phyloP scores from a whole-genome alignment of 2,113 vertebrate genomes.

The Laticauda colubrina region DNA sequence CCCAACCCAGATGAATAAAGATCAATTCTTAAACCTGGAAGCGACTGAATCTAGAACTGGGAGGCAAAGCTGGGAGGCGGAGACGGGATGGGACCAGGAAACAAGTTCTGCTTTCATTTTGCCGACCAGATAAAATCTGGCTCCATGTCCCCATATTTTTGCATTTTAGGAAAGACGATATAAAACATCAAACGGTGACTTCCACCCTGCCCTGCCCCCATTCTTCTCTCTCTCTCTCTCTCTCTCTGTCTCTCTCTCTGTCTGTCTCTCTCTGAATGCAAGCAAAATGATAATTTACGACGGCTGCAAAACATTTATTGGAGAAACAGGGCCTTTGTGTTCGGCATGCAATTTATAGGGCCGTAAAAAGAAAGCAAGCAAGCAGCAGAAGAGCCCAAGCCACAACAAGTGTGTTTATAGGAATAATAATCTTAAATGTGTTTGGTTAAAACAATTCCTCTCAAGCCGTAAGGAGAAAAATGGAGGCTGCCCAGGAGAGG shows the following conservation, averaged over 20 bases:
- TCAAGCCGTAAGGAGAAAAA: neutral
- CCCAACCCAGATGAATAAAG: neutral
- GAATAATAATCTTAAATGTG: constrained; percentile 62
- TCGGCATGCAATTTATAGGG: constrained; percentile 64
- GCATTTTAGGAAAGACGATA: constrained; percentile 68
- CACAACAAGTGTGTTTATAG: constrained; percentile 61
- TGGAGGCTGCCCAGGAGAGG: neutral
- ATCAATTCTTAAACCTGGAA: constrained; percentile 23
- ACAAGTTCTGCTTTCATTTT: constrained; percentile 61
- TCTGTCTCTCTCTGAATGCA: constrained; percentile 59
- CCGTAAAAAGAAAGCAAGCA: constrained; percentile 36
- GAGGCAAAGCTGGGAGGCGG: neutral
- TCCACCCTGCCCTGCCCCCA: neutral
- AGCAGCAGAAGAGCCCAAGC: constrained; percentile 60
- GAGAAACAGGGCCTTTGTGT: constrained; percentile 63
- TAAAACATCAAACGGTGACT: constrained; percentile 57
- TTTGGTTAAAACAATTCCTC: constrained; percentile 49
- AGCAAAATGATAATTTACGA: constrained; percentile 61
- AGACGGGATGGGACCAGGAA: constrained; percentile 54
- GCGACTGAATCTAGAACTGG: constrained; percentile 46
- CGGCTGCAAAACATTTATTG: constrained; percentile 62
- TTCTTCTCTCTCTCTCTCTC: neutral
- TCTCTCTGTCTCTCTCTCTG: constrained; percentile 48
- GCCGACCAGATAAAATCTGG: constrained; percentile 60
- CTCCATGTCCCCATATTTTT: constrained; percentile 64